phyloP scores from a whole-genome alignment of 2,888 invertebrate genomes.

The Linnaemya vulpina region DNA sequence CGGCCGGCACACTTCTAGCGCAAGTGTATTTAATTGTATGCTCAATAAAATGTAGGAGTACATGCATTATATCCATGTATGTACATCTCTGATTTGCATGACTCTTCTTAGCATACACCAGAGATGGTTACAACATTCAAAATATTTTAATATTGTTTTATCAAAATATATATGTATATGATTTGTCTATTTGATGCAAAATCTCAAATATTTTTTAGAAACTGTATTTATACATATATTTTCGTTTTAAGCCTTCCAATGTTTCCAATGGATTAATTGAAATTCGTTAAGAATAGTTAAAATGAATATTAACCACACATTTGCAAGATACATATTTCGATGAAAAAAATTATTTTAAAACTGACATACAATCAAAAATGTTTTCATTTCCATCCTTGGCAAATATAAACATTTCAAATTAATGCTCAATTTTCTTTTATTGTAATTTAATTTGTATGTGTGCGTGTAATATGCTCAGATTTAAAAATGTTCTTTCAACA shows the following conservation, averaged over 20 bases:
- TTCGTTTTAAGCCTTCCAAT: neutral
- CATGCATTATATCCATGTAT: conserved; percentile 1
- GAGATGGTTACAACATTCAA: conserved; percentile 25
- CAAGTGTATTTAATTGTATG: conserved; percentile 60
- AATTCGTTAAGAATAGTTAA: no score
- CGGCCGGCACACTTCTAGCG: conserved; percentile 67
- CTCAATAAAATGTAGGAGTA: conserved; percentile 46
- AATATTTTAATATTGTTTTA: neutral
- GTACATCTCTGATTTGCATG: neutral
- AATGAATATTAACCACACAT: no score
- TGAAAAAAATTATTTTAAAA: no score
- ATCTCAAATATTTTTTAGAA: no score
- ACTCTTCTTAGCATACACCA: neutral
- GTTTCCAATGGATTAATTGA: no score
- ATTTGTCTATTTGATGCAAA: neutral
- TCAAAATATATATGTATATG: no score
- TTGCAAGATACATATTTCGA: no score
- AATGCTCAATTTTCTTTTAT: conserved; percentile 20
- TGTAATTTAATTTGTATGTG: conserved; percentile 25
- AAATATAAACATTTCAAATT: conserved; percentile 23
- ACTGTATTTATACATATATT: no score
- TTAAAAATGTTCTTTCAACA: conserved; percentile 29
- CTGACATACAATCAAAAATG: no score
- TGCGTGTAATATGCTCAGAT: conserved; percentile 10
- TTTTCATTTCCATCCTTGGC: neutral